Conservation (phyloP, 2,113 vertebrate species). For the Otolemur garnettii region DNA sequence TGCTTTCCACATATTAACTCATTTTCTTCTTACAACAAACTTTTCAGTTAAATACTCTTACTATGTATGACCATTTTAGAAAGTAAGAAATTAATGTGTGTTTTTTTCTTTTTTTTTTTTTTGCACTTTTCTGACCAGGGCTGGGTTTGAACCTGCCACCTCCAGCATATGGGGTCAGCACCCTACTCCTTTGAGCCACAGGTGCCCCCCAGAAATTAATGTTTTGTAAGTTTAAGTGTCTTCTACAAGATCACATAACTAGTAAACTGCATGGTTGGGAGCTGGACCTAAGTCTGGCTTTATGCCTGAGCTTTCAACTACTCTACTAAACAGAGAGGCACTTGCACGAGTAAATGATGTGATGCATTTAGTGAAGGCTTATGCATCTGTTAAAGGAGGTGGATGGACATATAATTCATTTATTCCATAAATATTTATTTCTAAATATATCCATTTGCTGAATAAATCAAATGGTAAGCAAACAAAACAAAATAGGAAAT, state of each 20-base stretch:
- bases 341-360: background rate
- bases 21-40: background rate
- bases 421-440: background rate
- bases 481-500: background rate
- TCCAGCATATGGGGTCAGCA: too few relatives aligned
- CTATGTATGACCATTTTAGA: background rate
- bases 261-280: background rate
- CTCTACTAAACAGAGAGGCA: background rate
- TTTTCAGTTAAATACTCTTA: background rate
- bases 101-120: too few relatives aligned
- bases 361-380: background rate
- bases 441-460: background rate
- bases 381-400: background rate
- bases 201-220: background rate
- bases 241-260: background rate
- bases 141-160: too few relatives aligned
- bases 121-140: too few relatives aligned
- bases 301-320: background rate
- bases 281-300: background rate
- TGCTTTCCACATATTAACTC: background rate
- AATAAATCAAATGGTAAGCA: conserved; percentile 26
- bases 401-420: background rate
- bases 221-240: background rate
- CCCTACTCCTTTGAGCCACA: too few relatives aligned
- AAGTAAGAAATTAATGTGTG: background rate